Base-by-base conservation (phyloP, 2,797 vertebrate species). In the Lemur catta region DNA sequence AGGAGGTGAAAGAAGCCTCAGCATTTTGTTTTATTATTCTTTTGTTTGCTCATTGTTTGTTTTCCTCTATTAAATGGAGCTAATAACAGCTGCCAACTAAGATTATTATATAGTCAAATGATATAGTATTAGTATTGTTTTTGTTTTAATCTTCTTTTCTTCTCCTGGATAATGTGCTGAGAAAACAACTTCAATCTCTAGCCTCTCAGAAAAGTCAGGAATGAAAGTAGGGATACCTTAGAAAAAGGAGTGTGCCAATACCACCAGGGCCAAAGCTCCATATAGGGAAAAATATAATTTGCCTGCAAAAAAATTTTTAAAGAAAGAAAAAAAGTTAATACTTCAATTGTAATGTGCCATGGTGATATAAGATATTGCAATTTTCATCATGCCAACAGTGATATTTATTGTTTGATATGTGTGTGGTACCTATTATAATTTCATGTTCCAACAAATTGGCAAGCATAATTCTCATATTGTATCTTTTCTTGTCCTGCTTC, bases 51-150 rank as follows among this genome's bases (percentile, higher is more conserved):
- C 26, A 2, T 72, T 85, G 41, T 84, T 89, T 79, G n/a, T 33
- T 86, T 88, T 75, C 41, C 4, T 7, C 12, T 81, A 13, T 84
- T 90, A 57, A 81, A 81, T n/a, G 6, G 14, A 95, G 11, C 7
- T 59, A 84, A 75, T 65, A 14, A 57, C 59, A 65, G 35, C 30
- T 75, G 50, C 6, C 35, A 92, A 61, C 14, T 59, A 35, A 52
- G n/a, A 43, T 81, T 63, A 30, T 84, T 88, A 95, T 74, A 52
- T 81, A 76, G 52, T 88, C 24, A 76, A 84, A 67, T 79, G 7
- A 84, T 61, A 52, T 0, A 67, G n/a, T 41, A 1, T 57, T 57
- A 57, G 26, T 26, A 57, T 57, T 1, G 13, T 10, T 57, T 57
- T 57, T 57, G 24, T 52, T 2, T 63, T 52, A 1, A 33, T n/a